These are phyloP conservation scores for Pelmatolapia mariae DNA, from an alignment of 2,113 vertebrate genomes.

Conservation along the genomic window DNA sequence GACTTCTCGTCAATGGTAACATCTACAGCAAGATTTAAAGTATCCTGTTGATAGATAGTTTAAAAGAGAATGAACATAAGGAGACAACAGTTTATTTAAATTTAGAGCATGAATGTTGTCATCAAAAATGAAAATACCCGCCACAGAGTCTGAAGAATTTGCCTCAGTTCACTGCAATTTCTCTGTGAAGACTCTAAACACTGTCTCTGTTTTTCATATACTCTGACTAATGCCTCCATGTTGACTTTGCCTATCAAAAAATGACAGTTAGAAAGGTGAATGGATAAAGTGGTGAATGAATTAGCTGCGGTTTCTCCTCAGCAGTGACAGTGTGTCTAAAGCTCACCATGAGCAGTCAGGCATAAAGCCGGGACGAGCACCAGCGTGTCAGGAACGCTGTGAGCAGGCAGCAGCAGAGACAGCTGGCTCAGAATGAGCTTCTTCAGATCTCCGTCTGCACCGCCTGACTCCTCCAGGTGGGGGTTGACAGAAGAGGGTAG, in stretches of 20 bases:
- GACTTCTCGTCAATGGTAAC: conserved; percentile 66
- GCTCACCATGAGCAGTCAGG: conserved; percentile 85
- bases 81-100: neutral
- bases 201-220: conserved; percentile 72
- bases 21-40: conserved; percentile 71
- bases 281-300: neutral
- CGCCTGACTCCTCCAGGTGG: neutral
- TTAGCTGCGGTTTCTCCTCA: neutral
- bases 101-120: neutral
- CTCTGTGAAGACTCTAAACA: conserved; percentile 37
- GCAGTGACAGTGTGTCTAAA: neutral
- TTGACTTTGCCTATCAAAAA: conserved; percentile 84
- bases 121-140: conserved; percentile 72
- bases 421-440: conserved; percentile 66
- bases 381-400: conserved; percentile 83
- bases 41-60: conserved; percentile 61
- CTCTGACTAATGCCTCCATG: conserved; percentile 73
- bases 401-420: conserved; percentile 69
- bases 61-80: neutral
- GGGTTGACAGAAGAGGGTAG: neutral
- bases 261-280: neutral
- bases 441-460: conserved; percentile 32
- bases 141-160: conserved; percentile 81
- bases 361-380: conserved; percentile 75
- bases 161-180: conserved; percentile 71